Percentiles rank a stretch among this genome's conserved stretches.
These are phyloP conservation scores for Hypercompe scribonia DNA, from an alignment of 2,888 invertebrate genomes.

Conservation along the genomic window DNA sequence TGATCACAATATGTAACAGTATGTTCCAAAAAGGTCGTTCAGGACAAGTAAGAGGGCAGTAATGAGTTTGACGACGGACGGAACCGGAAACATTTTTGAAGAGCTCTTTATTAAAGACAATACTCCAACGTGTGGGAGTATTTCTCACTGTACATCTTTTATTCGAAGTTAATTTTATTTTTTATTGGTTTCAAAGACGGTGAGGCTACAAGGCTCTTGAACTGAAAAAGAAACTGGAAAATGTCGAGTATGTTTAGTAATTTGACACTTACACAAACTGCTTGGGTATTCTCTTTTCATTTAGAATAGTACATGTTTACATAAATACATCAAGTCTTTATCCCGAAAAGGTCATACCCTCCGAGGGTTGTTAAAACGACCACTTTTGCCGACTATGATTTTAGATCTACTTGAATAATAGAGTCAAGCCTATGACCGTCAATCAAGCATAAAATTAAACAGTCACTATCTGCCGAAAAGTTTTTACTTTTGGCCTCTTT, in stretches of 20 bases:
- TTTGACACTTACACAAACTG: background rate
- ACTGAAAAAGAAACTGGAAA: background rate
- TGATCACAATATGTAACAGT: conserved; percentile 13
- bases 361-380: too few species aligned
- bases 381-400: too few species aligned
- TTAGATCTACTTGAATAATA: too few species aligned
- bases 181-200: conserved; percentile 9
- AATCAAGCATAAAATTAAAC: too few species aligned
- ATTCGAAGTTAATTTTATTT: conserved; percentile 30
- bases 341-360: too few species aligned
- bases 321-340: too few species aligned
- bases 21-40: conserved; percentile 24
- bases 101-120: conserved; percentile 46
- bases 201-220: background rate
- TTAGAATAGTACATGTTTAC: background rate
- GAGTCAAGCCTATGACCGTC: too few species aligned
- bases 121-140: conserved; percentile 25
- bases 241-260: background rate
- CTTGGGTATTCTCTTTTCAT: background rate
- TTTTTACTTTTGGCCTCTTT: too few species aligned
- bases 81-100: conserved; percentile 32
- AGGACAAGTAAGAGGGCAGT: conserved; percentile 42
- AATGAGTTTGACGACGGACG: conserved; percentile 49
- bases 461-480: too few species aligned
- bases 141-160: conserved; percentile 18